Evolutionary conservation across 1,140 invertebrate genomes (phyloP).

Genomic region (Caenorhabditis remanei): DNA sequence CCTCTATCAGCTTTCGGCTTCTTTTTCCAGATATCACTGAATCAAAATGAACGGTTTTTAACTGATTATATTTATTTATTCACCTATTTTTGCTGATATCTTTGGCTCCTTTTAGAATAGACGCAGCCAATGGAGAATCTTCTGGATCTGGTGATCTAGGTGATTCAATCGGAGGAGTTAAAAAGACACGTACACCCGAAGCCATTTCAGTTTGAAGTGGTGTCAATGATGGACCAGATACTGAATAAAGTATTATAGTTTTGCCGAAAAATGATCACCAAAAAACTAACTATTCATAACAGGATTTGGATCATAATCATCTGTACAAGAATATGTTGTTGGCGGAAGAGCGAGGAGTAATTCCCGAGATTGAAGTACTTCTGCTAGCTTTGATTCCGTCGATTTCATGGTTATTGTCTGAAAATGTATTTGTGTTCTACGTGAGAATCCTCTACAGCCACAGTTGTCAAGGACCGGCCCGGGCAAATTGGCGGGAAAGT

Average conservation of each 20-base stretch:
- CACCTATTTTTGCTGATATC: conserved; percentile 72
- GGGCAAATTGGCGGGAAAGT: no score
- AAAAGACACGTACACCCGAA: conserved; percentile 24
- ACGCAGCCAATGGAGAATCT: conserved; percentile 75
- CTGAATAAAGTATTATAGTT: background rate
- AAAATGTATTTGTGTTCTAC: background rate
- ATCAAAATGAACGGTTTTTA: conserved; percentile 34
- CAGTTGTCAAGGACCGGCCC: no score
- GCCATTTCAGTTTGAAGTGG: conserved; percentile 38
- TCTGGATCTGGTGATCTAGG: conserved; percentile 70
- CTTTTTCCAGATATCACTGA: conserved; percentile 71
- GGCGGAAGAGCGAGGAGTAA: conserved; percentile 22
- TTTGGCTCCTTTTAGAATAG: conserved; percentile 72
- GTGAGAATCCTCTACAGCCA: background rate
- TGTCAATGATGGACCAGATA: background rate
- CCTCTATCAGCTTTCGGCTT: conserved; percentile 69
- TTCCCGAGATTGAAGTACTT: conserved; percentile 45
- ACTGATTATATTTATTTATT: background rate
- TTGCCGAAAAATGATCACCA: background rate
- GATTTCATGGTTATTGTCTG: conserved; percentile 27
- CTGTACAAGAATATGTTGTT: conserved; percentile 31
- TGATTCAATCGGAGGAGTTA: conserved; percentile 44
- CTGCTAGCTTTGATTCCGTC: conserved; percentile 25
- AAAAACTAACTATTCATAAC: conserved; percentile 19
- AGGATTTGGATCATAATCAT: conserved; percentile 47